Base-by-base conservation (phyloP, 2,888 invertebrate species). In the Digitonthophagus gazella region DNA sequence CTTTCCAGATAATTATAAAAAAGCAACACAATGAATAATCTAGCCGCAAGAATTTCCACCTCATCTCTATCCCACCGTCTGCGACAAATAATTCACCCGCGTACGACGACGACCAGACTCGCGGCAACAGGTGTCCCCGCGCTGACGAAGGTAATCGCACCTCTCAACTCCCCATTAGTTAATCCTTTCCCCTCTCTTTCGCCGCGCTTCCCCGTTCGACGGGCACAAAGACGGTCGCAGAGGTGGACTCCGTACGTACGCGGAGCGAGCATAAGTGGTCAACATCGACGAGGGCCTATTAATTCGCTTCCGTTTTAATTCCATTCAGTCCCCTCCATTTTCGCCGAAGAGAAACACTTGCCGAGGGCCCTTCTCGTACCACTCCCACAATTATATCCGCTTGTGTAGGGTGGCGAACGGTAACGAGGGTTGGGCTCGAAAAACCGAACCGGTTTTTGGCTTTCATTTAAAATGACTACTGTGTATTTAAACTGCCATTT, bases 381-480 rank as follows among this genome's bases (percentile, higher is more conserved):
- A 44, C 28, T 8, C 28, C 28, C 28, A 44, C 28, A 44, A 44
- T 44, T 8, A 44, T n/a, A n/a, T n/a, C n/a, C n/a, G n/a, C n/a
- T n/a, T n/a, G n/a, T n/a, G n/a, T n/a, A n/a, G n/a, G n/a, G n/a
- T n/a, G n/a, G n/a, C n/a, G n/a, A n/a, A n/a, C n/a, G n/a, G n/a
- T n/a, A n/a, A n/a, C n/a, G n/a, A n/a, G n/a, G n/a, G n/a, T n/a
- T n/a, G n/a, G n/a, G n/a, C n/a, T n/a, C n/a, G n/a, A n/a, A n/a
- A n/a, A n/a, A n/a, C n/a, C n/a, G n/a, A n/a, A n/a, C n/a, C n/a
- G n/a, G 63, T 64, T 69, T 69, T 71, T 71, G 71, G 71, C 69
- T 69, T 70, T 70, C 67, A 66, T 67, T 66, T 66, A 58, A 63
- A 57, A 16, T 15, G 57, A 57, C 16, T 57, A 57, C 5, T 4